Percentiles rank a stretch among this genome's conserved stretches.
Conservation (phyloP, 2,888 invertebrate genomes). For the Zonitis immaculata region DNA sequence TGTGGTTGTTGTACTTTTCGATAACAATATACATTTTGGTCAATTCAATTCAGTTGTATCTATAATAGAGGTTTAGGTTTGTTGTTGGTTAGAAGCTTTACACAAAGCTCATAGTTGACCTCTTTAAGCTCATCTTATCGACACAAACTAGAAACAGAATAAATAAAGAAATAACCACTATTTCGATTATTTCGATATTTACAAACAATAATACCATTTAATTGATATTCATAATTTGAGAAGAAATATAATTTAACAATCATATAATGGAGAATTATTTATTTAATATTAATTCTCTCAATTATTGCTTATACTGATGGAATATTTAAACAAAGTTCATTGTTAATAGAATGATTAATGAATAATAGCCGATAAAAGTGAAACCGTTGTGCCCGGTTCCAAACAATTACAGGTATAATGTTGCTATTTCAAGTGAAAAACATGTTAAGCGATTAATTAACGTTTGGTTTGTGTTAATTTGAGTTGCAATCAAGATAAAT, state of each 20-base stretch:
- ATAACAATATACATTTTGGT: slow-evolving; percentile 19
- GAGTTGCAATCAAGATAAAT: not conserved
- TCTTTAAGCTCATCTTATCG: not conserved
- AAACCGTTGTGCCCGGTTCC: not conserved
- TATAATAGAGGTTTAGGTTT: slow-evolving; percentile 14
- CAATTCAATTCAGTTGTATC: slow-evolving; percentile 11
- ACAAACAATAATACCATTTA: too few relatives aligned
- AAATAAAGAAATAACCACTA: too few relatives aligned
- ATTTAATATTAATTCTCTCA: not conserved
- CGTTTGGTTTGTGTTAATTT: not conserved
- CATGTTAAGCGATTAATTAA: not conserved
- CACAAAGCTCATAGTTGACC: slow-evolving; percentile 16
- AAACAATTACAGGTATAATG: not conserved
- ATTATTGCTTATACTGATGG: not conserved
- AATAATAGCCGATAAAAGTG: not conserved
- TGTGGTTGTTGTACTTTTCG: slow-evolving; percentile 14
- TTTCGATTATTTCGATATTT: too few relatives aligned
- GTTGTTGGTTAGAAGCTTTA: slow-evolving; percentile 16
- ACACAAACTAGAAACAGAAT: too few relatives aligned
- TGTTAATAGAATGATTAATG: not conserved
- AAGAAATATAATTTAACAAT: too few relatives aligned
- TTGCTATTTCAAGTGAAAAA: not conserved
- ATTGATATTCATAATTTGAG: too few relatives aligned
- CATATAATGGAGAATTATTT: too few relatives aligned
- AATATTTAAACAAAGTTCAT: not conserved